Base-by-base conservation (phyloP, 2,113 vertebrate species). In the Rallus limicola region DNA sequence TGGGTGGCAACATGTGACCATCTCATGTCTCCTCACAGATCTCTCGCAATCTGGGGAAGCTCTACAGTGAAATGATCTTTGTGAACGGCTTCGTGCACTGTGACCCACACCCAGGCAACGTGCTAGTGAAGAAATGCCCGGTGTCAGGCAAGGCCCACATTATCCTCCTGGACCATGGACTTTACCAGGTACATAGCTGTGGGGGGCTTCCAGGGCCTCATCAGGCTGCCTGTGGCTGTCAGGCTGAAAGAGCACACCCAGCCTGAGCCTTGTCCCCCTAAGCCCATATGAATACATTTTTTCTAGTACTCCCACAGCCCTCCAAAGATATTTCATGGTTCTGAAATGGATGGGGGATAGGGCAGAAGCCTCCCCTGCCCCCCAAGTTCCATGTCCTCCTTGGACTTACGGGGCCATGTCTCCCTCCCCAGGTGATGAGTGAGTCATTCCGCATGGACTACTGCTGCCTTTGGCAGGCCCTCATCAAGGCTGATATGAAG, bases 1-100 rank as follows among this genome's bases (percentile, higher is more conserved):
- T 62, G 62, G 15, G 44, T 81, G 56, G 25, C 82, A 48, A 29
- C 26, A 29, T 74, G 48, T 83, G 92, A 70, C 71, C 52, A 23
- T 55, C 33, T 86, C 50, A 26, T 75, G 71, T 94, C 64, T 92
- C 42, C 74, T 92, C 86, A 63, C 98, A 99, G 99, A 98, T 99
- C 92, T 99, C 99, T 4, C 98, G 98, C 87, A 98, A 99, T 87
- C 90, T 99, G 97, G 99, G 99, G 18, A 99, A 98, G 90, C 97
- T 99, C 88, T 99, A 99, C 98, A 99, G 99, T 0, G 99, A 99
- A 96, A 99, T 99, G 99, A 99, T 99, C 93, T 99, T 99, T 58
- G 98, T 99, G 91, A 98, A 99, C 0, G 99, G 99, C 68, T 99
- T 99, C 20, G 99, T 99, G 81, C 99, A 99, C 97, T 99, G 99